These are phyloP conservation scores for Egretta garzetta DNA, from an alignment of 2,113 vertebrate species.

Conservation along the genomic window DNA sequence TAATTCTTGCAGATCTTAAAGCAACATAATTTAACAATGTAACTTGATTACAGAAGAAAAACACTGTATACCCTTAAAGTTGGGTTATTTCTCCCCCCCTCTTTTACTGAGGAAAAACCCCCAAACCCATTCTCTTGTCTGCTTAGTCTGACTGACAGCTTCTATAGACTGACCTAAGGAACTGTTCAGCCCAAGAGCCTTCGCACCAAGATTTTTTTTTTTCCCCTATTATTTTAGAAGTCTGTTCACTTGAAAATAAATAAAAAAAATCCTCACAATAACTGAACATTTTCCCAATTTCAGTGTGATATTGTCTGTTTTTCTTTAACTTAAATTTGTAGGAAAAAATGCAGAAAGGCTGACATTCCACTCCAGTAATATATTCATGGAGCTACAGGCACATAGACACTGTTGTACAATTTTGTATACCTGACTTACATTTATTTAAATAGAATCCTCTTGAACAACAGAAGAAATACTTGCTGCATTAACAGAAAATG, in stretches of 20 bases:
- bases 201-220: not conserved
- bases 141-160: constrained; percentile 52
- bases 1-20: not conserved
- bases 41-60: not conserved
- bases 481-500: not conserved
- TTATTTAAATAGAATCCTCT: constrained; percentile 6
- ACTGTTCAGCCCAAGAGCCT: constrained; percentile 34
- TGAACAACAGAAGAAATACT: not conserved
- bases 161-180: constrained; percentile 48
- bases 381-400: not conserved
- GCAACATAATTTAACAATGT: not conserved
- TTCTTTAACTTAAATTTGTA: not conserved
- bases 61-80: not conserved
- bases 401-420: not conserved
- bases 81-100: not conserved
- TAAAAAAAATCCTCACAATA: not conserved
- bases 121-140: not conserved
- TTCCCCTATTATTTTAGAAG: constrained; percentile 17
- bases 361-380: not conserved
- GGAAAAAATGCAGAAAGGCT: not conserved
- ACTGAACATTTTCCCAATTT: not conserved
- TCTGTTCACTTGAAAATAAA: not conserved
- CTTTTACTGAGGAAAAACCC: not conserved
- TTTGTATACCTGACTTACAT: not conserved
- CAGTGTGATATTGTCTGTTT: not conserved